Base-by-base conservation (phyloP, 2,113 vertebrate species). In the Chroicocephalus ridibundus region DNA sequence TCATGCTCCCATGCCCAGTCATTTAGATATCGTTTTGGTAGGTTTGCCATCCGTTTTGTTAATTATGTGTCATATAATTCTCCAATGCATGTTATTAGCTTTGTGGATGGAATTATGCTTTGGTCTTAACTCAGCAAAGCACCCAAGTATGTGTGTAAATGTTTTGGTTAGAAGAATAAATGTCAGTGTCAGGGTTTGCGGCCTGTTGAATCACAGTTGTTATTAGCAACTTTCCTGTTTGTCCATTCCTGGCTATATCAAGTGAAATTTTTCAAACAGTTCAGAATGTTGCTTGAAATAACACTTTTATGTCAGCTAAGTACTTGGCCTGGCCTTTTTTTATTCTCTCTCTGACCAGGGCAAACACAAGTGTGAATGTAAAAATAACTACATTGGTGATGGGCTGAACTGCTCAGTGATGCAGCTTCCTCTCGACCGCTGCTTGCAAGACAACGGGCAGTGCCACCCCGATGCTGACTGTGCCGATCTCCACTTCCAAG, bases 401-500 rank as follows among this genome's bases (percentile, higher is more conserved):
- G 99, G 99, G 26, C 16, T 98, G 70, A 92, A 94, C 80, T 99
- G 99, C 70, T 98, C 98, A 0, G 96, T 97, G 32, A 98, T 98
- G 95, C 96, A 98, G 90, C 97, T 98, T 42, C 98, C 98, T 5
- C 75, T 99, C 1, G 97, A 99, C 97, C 99, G 99, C 94, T 99
- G 99, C 97, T 88, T 99, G 86, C 98, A 99, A 86, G 97, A 98
- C 97, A 99, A 99, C 0, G 99, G 99, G 34, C 97, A 97, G 46
- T 99, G 99, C 94, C 99, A 99, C 31, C 82, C 97, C 0, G 97
- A 99, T 0, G 99, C 99, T 1, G 49, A 82, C 89, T 99, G 99
- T 19, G 86, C 97, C 0, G 99, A 99, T 85, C 98, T 99, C 54
- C 99, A 99, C 79, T 99, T 98, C 93, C 98, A 99, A 97, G 99